phyloP scores from a whole-genome alignment of 2,888 invertebrate genomes.

The Phorcus lineatus region DNA sequence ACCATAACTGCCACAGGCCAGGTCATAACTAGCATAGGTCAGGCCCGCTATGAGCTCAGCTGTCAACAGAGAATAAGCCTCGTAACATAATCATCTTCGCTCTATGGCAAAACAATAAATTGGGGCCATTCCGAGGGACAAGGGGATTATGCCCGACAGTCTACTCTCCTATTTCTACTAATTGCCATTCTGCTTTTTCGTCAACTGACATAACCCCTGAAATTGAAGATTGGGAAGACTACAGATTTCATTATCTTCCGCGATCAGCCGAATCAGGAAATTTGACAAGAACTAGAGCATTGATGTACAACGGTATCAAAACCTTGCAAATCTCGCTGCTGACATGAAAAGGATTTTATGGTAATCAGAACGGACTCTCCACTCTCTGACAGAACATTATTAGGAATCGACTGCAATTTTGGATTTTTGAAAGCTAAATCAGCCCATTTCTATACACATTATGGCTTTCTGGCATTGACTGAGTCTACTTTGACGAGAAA shows the following conservation, averaged over 20 bases:
- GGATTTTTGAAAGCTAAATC: slow-evolving; percentile 14
- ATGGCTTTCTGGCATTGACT: neutral
- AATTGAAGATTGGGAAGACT: slow-evolving; percentile 26
- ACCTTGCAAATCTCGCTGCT: slow-evolving; percentile 27
- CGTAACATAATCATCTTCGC: slow-evolving; percentile 27
- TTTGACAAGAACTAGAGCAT: slow-evolving; percentile 8
- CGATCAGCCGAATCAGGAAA: slow-evolving; percentile 22
- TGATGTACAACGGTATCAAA: slow-evolving; percentile 31
- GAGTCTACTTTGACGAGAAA: slow-evolving; percentile 14
- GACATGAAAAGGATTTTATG: slow-evolving; percentile 35
- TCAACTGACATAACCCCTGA: slow-evolving; percentile 29
- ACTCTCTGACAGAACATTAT: slow-evolving; percentile 21
- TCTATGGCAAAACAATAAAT: slow-evolving; percentile 30
- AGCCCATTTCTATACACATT: slow-evolving; percentile 24
- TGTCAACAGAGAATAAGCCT: slow-evolving; percentile 28
- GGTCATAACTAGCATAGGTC: slow-evolving; percentile 29
- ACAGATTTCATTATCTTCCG: slow-evolving; percentile 29
- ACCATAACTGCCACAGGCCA: slow-evolving; percentile 25
- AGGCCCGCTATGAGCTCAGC: slow-evolving; percentile 25
- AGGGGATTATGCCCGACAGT: slow-evolving; percentile 23
- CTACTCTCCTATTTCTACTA: slow-evolving; percentile 19
- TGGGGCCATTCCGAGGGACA: slow-evolving; percentile 26
- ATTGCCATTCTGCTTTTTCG: slow-evolving; percentile 32
- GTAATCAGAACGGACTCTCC: slow-evolving; percentile 26
- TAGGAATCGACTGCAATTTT: slow-evolving; percentile 24